Conservation (phyloP, 2,113 vertebrate genomes). For the Felis catus region F.catus_Fca126_mat1.0 CM031418.1:83446501-83447000, state of each 20-base stretch:
- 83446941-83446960: neutral
- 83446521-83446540: neutral
- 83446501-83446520: neutral
- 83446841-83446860: neutral
- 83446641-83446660: neutral
- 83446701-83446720: neutral
- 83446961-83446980: slow-evolving; percentile 8
- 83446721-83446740: neutral
- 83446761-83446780: neutral
- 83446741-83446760: neutral
- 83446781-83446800: neutral
- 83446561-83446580: neutral
- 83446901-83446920: neutral
- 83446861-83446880: neutral
- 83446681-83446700: too few relatives aligned
- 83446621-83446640: neutral
- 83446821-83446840: neutral
- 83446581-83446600: neutral
- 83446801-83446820: neutral
- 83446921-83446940: neutral
- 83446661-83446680: neutral
- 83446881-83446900: neutral
- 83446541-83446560: neutral
- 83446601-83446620: neutral
- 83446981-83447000: neutral